These are phyloP conservation scores for Zygogramma bicolorata DNA, from an alignment of 2,888 invertebrate species.

Conservation along the genomic window DNA sequence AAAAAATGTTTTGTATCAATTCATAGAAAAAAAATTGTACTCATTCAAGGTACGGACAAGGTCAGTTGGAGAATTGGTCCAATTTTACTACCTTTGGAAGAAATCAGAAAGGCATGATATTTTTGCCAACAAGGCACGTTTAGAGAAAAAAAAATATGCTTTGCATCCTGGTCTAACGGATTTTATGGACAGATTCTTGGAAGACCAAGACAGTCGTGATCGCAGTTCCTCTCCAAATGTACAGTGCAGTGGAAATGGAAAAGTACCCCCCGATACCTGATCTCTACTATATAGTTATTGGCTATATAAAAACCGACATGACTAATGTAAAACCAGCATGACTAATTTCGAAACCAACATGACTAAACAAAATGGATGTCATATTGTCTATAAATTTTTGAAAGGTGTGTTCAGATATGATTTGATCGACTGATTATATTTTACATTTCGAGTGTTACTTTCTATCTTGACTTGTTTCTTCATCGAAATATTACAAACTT, in stretches of 20 bases:
- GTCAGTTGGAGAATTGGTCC: constrained; percentile 95
- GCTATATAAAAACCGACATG: constrained; percentile 41
- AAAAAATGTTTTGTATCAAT: too few relatives aligned
- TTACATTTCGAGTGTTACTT: not conserved
- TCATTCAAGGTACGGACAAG: constrained; percentile 82
- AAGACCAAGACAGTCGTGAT: constrained; percentile 83
- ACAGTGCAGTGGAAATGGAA: constrained; percentile 60
- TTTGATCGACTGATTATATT: not conserved
- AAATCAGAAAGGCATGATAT: constrained; percentile 97
- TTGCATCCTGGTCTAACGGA: constrained; percentile 93
- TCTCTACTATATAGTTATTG: constrained; percentile 48
- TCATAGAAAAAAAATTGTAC: too few relatives aligned
- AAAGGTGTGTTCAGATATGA: not conserved
- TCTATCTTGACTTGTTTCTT: not conserved
- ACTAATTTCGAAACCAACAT: too few relatives aligned
- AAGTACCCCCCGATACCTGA: constrained; percentile 48
- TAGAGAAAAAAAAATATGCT: constrained; percentile 94
- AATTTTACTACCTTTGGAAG: constrained; percentile 98
- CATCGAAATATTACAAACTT: not conserved
- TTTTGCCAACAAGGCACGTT: constrained; percentile 86
- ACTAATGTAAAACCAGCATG: too few relatives aligned
- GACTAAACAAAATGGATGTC: not conserved
- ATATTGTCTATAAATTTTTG: not conserved
- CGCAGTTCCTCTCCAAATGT: constrained; percentile 80
- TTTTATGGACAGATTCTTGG: constrained; percentile 93